Evolutionary conservation across 2,888 invertebrate species (phyloP).

Genomic region (Leucophora obtusa): DNA sequence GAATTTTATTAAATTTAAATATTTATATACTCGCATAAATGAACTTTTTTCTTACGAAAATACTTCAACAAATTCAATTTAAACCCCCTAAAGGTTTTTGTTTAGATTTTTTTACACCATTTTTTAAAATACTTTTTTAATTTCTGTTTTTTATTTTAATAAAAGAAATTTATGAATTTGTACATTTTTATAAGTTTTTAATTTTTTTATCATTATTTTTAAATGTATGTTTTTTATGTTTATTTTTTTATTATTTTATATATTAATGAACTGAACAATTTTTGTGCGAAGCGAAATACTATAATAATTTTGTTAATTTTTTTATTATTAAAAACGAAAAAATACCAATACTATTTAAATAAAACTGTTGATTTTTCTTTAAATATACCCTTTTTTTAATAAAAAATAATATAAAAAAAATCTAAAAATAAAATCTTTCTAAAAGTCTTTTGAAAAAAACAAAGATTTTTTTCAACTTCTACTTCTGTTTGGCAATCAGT

Average conservation of each 20-base stretch:
- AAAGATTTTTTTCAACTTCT: constrained; percentile 41
- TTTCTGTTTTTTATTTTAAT: constrained; percentile 41
- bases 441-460: constrained; percentile 17
- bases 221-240: constrained; percentile 47
- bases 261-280: constrained; percentile 63
- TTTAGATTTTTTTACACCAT: too few species aligned
- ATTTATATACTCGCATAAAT: constrained; percentile 59
- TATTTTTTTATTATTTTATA: constrained; percentile 59
- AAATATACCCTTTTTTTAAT: constrained; percentile 41
- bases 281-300: constrained; percentile 62
- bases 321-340: constrained; percentile 45
- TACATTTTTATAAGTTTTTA: constrained; percentile 56
- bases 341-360: constrained; percentile 41
- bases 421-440: constrained; percentile 19
- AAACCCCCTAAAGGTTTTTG: too few species aligned
- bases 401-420: constrained; percentile 24
- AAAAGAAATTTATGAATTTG: constrained; percentile 52
- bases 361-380: constrained; percentile 61
- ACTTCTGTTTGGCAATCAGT: constrained; percentile 63
- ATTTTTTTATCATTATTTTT: constrained; percentile 39
- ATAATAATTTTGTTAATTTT: constrained; percentile 62
- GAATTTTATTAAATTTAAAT: constrained; percentile 37
- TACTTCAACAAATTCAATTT: constrained; percentile 1
- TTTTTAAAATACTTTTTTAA: constrained; percentile 52
- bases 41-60: constrained; percentile 37